These are phyloP conservation scores for Coryphaenoides rupestris DNA, from an alignment of 2,113 vertebrate genomes.

Conservation along the genomic window DNA sequence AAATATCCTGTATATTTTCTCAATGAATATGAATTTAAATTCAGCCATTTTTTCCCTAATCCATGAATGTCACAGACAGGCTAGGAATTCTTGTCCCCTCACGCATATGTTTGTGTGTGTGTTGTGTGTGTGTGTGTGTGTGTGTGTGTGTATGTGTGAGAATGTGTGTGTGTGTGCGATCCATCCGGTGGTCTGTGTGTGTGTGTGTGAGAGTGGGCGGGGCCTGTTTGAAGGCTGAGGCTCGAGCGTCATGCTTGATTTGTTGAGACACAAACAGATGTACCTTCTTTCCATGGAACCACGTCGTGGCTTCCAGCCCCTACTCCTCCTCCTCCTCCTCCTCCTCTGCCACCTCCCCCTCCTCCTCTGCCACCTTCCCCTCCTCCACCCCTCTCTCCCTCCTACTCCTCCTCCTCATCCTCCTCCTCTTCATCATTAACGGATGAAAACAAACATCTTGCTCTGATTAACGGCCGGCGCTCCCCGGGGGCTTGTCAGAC, in stretches of 20 bases:
- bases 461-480: constrained; percentile 42
- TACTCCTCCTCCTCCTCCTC: too few species aligned
- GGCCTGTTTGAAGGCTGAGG: not conserved
- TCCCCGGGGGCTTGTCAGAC: constrained; percentile 48
- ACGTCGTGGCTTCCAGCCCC: too few species aligned
- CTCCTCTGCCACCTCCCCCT: too few species aligned
- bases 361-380: too few species aligned
- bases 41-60: not conserved
- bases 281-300: constrained; percentile 3
- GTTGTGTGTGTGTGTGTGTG: constrained; percentile 28
- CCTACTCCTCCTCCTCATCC: too few species aligned
- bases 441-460: constrained; percentile 65
- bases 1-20: not conserved
- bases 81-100: constrained; percentile 20
- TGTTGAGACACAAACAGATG: constrained; percentile 71
- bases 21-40: not conserved
- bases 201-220: too few species aligned
- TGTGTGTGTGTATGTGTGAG: too few species aligned
- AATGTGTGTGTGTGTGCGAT: too few species aligned
- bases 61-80: too few species aligned
- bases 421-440: constrained; percentile 53
- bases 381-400: too few species aligned
- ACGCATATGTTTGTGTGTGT: constrained; percentile 16
- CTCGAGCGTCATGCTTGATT: constrained; percentile 56
- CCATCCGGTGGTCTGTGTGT: too few species aligned